Evolutionary conservation across 2,797 vertebrate genomes (phyloP).

Genomic region (Ptychadena robeensis): DNA sequence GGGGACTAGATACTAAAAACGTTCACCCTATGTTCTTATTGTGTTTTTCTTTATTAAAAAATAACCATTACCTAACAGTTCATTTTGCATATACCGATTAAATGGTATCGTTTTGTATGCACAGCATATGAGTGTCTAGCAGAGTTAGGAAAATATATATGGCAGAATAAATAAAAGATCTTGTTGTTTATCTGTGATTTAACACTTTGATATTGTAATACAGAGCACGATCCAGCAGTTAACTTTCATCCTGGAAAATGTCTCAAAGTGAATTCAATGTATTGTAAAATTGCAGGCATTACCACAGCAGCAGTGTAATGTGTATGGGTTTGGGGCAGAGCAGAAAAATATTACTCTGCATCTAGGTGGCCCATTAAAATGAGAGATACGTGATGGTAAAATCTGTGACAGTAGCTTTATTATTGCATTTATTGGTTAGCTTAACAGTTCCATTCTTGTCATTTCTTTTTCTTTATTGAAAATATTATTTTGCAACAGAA

Average conservation of each 20-base stretch:
- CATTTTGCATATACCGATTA: neutral
- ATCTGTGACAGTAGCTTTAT: constrained; percentile 21
- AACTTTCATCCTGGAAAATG: constrained; percentile 5
- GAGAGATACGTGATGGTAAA: constrained; percentile 11
- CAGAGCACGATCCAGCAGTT: neutral
- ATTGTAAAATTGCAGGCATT: constrained; percentile 19
- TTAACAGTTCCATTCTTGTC: constrained; percentile 34
- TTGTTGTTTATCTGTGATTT: neutral
- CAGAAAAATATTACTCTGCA: neutral
- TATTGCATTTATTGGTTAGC: constrained; percentile 11
- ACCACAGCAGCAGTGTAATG: neutral
- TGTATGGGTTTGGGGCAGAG: neutral
- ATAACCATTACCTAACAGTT: too few relatives aligned
- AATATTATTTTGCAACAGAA: constrained; percentile 14
- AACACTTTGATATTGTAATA: neutral
- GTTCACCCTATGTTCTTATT: too few relatives aligned
- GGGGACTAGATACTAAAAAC: too few relatives aligned
- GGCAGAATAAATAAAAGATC: neutral
- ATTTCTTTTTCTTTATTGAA: constrained; percentile 35
- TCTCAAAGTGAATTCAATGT: neutral
- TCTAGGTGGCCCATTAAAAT: constrained; percentile 35
- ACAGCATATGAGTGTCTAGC: neutral
- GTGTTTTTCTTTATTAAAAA: too few relatives aligned
- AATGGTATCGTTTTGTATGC: neutral
- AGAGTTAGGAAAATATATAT: neutral